Percentiles rank a stretch among this genome's conserved stretches.
phyloP scores from a whole-genome alignment of 2,888 invertebrate genomes.

The Matsumyia berberina region DNA sequence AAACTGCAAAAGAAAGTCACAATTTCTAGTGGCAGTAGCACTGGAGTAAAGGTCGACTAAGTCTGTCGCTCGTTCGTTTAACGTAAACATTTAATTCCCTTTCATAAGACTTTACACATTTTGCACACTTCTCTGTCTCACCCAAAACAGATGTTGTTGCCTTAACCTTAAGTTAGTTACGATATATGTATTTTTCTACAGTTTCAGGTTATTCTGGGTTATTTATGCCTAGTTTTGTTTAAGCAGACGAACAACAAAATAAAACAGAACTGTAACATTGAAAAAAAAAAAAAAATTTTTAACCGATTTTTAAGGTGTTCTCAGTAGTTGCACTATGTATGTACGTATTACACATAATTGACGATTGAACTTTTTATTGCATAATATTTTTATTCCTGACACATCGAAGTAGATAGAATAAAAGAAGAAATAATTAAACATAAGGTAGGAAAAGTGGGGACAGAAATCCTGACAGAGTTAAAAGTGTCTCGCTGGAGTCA shows the following conservation, averaged over 20 bases:
- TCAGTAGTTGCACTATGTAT: no score
- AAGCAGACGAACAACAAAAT: constrained; percentile 60
- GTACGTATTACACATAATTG: no score
- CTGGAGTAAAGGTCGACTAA: constrained; percentile 86
- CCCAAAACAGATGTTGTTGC: constrained; percentile 57
- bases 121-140: constrained; percentile 72
- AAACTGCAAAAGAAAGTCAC: constrained; percentile 90
- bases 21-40: constrained; percentile 82
- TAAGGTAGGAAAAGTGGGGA: no score
- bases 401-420: no score
- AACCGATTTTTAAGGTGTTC: no score
- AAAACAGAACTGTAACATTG: constrained; percentile 45
- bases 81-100: constrained; percentile 45
- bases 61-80: constrained; percentile 8
- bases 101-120: constrained; percentile 70
- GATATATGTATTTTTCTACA: constrained; percentile 74
- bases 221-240: constrained; percentile 63
- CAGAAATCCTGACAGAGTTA: no score
- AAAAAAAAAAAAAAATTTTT: no score
- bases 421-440: no score
- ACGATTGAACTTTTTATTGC: no score
- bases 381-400: no score
- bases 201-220: constrained; percentile 69
- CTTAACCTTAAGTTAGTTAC: constrained; percentile 61
- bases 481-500: no score